Conservation (phyloP, 2,113 vertebrate genomes). For the Otocyon megalotis region DNA sequence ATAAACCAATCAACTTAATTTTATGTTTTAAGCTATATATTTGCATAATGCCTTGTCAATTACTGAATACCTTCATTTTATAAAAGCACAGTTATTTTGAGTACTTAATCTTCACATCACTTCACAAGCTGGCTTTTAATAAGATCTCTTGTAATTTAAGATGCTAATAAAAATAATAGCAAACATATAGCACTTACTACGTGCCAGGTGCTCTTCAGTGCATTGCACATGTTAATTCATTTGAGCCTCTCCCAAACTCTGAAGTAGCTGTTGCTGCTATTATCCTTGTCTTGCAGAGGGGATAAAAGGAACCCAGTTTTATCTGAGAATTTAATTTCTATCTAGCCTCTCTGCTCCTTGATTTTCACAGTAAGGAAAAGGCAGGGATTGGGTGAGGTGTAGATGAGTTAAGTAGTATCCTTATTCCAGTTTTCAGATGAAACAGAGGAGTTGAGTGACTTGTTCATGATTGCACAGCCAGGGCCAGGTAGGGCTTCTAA, state of each 20-base stretch:
- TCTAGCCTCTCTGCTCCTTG: not conserved
- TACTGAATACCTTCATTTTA: not conserved
- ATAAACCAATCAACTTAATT: not conserved
- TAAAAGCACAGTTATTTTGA: not conserved
- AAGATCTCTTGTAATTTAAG: not conserved
- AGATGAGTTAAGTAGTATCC: not conserved
- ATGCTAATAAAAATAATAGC: not conserved
- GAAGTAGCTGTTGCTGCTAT: not conserved
- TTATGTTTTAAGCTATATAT: not conserved
- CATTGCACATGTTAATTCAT: not conserved
- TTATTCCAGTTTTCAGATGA: not conserved
- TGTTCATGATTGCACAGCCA: not conserved
- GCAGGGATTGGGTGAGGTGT: accelerated
- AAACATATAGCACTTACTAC: not conserved
- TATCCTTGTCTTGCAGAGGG: not conserved
- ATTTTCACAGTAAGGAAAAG: not conserved
- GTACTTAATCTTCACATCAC: not conserved
- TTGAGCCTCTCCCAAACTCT: too few species aligned
- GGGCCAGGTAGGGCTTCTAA: not conserved
- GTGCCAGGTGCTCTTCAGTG: accelerated
- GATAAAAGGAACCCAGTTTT: not conserved
- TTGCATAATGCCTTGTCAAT: not conserved
- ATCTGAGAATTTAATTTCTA: not conserved
- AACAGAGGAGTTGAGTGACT: not conserved
- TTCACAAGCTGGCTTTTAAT: not conserved